phyloP scores from a whole-genome alignment of 2,797 vertebrate genomes.

The Choloepus didactylus region DNA sequence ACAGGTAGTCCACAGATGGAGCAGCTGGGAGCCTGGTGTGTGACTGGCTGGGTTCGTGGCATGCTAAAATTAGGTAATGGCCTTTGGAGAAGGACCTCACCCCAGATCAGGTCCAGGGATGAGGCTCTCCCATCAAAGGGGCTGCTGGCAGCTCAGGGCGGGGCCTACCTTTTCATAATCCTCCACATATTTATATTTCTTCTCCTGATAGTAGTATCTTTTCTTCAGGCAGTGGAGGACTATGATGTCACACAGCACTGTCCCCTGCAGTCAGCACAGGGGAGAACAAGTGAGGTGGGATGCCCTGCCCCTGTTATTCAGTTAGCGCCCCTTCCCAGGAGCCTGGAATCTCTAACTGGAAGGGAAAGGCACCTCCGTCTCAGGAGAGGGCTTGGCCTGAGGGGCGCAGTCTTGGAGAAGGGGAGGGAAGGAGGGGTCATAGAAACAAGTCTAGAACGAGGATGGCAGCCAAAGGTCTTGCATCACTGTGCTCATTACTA shows the following conservation, averaged over 20 bases:
- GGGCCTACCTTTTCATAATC: conserved; percentile 90
- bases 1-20: not conserved
- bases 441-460: not conserved
- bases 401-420: not conserved
- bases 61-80: rapidly evolving
- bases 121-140: not conserved
- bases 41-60: not conserved
- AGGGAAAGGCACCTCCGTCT: not conserved
- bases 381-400: not conserved
- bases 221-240: conserved; percentile 92
- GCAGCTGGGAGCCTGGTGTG: not conserved
- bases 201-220: conserved; percentile 89
- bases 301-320: not conserved
- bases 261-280: conserved; percentile 87
- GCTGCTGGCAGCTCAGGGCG: not conserved
- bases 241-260: conserved; percentile 91
- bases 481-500: not conserved
- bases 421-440: not conserved
- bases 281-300: not conserved
- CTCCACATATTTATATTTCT: conserved; percentile 92
- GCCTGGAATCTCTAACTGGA: not conserved
- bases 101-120: rapidly evolving
- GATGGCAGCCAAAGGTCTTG: not conserved
- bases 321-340: not conserved
- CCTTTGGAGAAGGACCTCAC: not conserved